Conservation (phyloP, 2,888 invertebrate genomes). For the Mythimna vitellina region DNA sequence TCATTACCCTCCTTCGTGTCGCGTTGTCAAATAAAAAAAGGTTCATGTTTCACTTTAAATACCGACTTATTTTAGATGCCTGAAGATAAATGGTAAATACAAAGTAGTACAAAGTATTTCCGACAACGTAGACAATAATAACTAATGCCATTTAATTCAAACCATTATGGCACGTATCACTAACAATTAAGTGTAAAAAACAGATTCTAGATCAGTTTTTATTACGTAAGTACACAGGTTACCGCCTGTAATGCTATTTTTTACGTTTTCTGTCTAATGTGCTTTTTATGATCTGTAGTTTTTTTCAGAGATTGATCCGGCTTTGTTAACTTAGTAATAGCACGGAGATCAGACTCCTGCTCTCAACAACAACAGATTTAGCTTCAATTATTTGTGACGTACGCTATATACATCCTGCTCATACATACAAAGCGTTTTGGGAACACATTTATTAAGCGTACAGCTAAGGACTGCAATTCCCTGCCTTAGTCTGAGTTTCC, state of each 20-base stretch:
- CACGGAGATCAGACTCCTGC: not conserved
- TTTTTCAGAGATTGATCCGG: not conserved
- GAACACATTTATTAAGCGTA: no score
- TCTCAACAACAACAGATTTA: not conserved
- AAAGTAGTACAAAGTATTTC: conserved; percentile 22
- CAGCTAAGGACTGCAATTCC: no score
- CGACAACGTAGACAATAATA: conserved; percentile 10
- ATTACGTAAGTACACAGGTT: not conserved
- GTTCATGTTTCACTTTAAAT: not conserved
- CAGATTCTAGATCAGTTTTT: conserved; percentile 16
- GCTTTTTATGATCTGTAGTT: not conserved
- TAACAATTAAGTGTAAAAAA: conserved; percentile 8
- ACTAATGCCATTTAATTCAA: conserved; percentile 13
- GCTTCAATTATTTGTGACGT: not conserved
- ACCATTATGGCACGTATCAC: conserved; percentile 11
- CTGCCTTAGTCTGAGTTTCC: no score
- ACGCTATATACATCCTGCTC: no score
- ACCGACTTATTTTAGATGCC: not conserved
- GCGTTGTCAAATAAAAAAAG: no score
- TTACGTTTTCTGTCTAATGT: not conserved
- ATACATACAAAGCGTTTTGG: no score
- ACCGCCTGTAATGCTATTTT: not conserved
- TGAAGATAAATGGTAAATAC: conserved; percentile 8
- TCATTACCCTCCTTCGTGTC: no score
- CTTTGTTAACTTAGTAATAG: not conserved